Percentiles rank a stretch among this genome's conserved stretches.
Evolutionary conservation across 2,113 vertebrate genomes (phyloP).

Genomic region (Ceuthmochares aereus): DNA sequence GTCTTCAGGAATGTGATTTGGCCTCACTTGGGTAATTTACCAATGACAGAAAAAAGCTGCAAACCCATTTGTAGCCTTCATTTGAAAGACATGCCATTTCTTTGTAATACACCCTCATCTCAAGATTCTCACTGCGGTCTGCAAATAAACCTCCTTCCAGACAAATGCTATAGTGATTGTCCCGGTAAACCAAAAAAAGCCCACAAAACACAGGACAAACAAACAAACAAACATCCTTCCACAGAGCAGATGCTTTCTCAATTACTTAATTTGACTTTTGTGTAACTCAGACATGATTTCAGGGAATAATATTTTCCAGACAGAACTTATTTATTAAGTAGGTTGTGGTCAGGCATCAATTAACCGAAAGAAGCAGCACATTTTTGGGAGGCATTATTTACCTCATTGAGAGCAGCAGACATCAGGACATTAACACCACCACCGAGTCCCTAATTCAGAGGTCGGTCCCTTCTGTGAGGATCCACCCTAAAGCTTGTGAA

Average conservation of each 20-base stretch:
- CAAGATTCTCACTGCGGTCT: not conserved
- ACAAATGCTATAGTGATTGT: conserved; percentile 26
- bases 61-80: conserved; percentile 39
- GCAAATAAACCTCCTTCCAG: conserved; percentile 43
- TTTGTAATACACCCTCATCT: conserved; percentile 21
- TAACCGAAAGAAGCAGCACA: conserved; percentile 44
- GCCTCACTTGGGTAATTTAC: conserved; percentile 59
- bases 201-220: conserved; percentile 9
- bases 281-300: conserved; percentile 70
- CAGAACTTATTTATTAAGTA: conserved; percentile 67
- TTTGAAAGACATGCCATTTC: conserved; percentile 62
- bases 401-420: not conserved
- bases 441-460: not conserved
- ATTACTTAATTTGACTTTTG: conserved; percentile 75
- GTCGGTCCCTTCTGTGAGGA: conserved; percentile 66
- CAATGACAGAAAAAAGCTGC: conserved; percentile 60
- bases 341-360: conserved; percentile 67
- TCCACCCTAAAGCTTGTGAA: conserved; percentile 71
- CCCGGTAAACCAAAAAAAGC: not conserved
- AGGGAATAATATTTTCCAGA: conserved; percentile 77
- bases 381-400: conserved; percentile 40
- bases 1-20: conserved; percentile 49
- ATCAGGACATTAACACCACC: not conserved
- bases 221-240: conserved; percentile 47
- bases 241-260: conserved; percentile 69